phyloP scores from a whole-genome alignment of 2,797 vertebrate genomes.

The Lagocephalus sceleratus region DNA sequence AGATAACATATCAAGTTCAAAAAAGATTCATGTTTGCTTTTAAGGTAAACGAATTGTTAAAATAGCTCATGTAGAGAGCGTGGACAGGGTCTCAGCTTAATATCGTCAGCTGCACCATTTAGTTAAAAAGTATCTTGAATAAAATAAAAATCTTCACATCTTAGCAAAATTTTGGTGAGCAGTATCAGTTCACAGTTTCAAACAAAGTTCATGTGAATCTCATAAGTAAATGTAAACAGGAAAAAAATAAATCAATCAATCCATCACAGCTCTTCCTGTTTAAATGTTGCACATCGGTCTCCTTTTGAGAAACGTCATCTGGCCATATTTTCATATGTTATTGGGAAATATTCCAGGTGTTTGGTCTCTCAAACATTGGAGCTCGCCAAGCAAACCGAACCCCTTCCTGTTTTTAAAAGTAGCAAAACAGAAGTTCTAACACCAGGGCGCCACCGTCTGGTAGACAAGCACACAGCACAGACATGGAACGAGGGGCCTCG shows the following conservation, averaged over 20 bases:
- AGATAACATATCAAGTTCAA: conserved; percentile 13
- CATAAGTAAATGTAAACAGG: background rate
- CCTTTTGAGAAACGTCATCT: background rate
- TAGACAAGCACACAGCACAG: conserved; percentile 51
- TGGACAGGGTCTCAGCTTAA: background rate
- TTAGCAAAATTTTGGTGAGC: background rate
- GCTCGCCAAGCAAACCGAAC: conserved; percentile 15
- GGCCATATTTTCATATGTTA: too few relatives aligned
- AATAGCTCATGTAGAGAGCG: background rate
- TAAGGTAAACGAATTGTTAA: conserved; percentile 8
- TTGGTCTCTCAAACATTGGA: conserved; percentile 2
- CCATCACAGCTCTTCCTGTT: background rate
- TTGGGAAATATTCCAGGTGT: conserved; percentile 8
- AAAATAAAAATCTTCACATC: background rate
- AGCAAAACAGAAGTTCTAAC: conserved; percentile 17
- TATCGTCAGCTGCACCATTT: too few relatives aligned
- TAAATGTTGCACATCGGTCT: conserved; percentile 4
- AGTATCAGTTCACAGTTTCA: background rate
- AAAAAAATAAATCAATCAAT: background rate
- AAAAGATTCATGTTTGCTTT: background rate
- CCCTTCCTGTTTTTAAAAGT: background rate
- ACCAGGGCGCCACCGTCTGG: conserved; percentile 52
- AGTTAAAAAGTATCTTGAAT: background rate
- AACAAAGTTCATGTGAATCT: too few relatives aligned
- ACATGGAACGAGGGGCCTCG: conserved; percentile 39